phyloP scores from a whole-genome alignment of 2,888 invertebrate genomes.

The Harmothoe impar region DNA sequence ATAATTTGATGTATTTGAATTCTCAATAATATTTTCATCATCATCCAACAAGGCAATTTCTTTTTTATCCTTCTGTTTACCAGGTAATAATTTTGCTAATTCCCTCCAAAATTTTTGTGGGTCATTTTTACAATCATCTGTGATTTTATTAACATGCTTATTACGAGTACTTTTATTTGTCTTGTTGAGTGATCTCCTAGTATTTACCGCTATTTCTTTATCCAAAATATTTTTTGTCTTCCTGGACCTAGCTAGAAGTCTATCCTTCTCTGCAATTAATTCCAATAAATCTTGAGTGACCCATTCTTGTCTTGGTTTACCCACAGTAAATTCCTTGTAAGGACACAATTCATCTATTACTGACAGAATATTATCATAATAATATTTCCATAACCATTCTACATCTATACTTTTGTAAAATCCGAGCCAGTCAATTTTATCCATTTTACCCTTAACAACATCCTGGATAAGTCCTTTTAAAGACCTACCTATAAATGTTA shows the following conservation, averaged over 20 bases:
- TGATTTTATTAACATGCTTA: background rate
- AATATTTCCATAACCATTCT: background rate
- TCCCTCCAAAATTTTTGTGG: no score
- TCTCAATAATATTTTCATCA: no score
- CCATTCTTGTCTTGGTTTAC: no score
- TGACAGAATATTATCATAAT: background rate
- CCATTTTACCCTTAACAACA: background rate
- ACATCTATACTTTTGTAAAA: background rate
- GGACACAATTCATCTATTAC: background rate
- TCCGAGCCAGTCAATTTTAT: background rate
- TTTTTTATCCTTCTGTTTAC: background rate
- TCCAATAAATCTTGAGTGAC: no score
- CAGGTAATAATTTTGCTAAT: background rate
- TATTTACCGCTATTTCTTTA: background rate
- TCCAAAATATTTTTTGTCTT: no score
- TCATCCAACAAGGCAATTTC: background rate
- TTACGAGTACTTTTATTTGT: no score
- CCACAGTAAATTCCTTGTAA: background rate
- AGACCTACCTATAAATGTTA: background rate
- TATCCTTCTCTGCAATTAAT: no score
- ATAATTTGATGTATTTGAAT: background rate
- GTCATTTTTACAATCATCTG: background rate
- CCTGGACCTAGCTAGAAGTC: no score
- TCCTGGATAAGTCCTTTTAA: background rate
- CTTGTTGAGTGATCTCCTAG: background rate